These are phyloP conservation scores for Dendrocincla fuliginosa DNA, from an alignment of 2,797 vertebrate species.

Conservation along the genomic window DNA sequence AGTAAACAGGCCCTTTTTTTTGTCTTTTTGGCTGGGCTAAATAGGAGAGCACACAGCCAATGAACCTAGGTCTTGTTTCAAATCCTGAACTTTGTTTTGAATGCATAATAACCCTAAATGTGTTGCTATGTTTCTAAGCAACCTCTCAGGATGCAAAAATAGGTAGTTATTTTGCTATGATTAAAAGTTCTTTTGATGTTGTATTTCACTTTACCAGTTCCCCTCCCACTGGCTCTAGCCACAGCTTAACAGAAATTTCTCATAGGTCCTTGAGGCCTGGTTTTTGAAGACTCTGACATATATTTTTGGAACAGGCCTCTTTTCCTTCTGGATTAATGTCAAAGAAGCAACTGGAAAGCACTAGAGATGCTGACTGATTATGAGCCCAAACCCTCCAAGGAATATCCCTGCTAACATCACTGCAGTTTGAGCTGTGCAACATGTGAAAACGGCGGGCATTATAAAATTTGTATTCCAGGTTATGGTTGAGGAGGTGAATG, in stretches of 20 bases:
- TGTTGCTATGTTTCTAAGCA: not conserved
- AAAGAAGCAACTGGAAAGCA: not conserved
- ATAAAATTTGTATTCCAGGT: not conserved
- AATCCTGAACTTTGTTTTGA: conserved; percentile 28
- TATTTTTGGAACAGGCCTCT: not conserved
- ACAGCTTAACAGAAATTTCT: not conserved
- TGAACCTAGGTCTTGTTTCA: conserved; percentile 26
- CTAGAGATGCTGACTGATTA: not conserved
- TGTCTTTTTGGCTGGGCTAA: not conserved
- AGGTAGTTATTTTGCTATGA: not conserved
- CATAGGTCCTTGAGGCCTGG: not conserved
- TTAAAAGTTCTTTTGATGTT: conserved; percentile 4
- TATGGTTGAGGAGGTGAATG: not conserved
- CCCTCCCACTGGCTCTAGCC: not conserved
- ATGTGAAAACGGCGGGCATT: not conserved
- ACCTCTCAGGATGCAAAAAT: not conserved
- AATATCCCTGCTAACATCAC: not conserved
- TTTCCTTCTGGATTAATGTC: not conserved
- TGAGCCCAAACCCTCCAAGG: not conserved
- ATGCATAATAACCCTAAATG: not conserved
- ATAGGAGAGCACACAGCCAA: not conserved
- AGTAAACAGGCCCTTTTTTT: conserved; percentile 10
- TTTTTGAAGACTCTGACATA: not conserved
- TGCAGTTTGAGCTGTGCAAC: not conserved
- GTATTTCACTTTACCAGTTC: not conserved